A percentile compares a stretch with the other conserved stretches of the same genome.
Evolutionary conservation across 2,888 invertebrate species (phyloP).

Genomic region (Odontothrips loti): DNA sequence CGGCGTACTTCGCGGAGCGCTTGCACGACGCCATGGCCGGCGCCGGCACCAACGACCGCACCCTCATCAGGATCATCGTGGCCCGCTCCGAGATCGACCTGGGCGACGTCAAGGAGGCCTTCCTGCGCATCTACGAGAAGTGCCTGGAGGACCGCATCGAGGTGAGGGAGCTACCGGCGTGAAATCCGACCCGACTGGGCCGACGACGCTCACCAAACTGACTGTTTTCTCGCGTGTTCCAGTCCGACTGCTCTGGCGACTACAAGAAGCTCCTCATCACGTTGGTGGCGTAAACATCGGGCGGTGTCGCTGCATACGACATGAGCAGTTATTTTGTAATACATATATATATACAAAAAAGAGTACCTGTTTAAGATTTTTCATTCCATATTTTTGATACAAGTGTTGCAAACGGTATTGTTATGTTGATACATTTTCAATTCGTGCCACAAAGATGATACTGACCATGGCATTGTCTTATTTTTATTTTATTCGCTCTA

Average conservation of each 20-base stretch:
- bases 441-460: too few relatives aligned
- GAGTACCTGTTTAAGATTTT: too few relatives aligned
- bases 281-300: constrained; percentile 39
- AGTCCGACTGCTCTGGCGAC: constrained; percentile 48
- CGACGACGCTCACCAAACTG: too few relatives aligned
- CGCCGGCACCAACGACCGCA: constrained; percentile 52
- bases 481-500: background rate
- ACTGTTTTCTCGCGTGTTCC: too few relatives aligned
- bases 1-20: constrained; percentile 51
- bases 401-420: too few relatives aligned
- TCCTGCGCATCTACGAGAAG: constrained; percentile 47
- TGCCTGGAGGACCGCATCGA: constrained; percentile 45
- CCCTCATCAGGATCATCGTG: constrained; percentile 52
- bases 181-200: too few relatives aligned
- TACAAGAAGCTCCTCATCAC: constrained; percentile 48
- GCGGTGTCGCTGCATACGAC: too few relatives aligned
- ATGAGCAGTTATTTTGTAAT: too few relatives aligned
- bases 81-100: constrained; percentile 51
- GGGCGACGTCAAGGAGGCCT: constrained; percentile 51
- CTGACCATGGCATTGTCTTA: background rate
- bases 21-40: constrained; percentile 52
- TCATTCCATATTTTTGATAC: too few relatives aligned
- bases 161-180: too few relatives aligned
- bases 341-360: too few relatives aligned
- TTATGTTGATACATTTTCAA: too few relatives aligned